Evolutionary conservation across 2,113 vertebrate species (phyloP).

Genomic region (Echinops telfairi): DNA sequence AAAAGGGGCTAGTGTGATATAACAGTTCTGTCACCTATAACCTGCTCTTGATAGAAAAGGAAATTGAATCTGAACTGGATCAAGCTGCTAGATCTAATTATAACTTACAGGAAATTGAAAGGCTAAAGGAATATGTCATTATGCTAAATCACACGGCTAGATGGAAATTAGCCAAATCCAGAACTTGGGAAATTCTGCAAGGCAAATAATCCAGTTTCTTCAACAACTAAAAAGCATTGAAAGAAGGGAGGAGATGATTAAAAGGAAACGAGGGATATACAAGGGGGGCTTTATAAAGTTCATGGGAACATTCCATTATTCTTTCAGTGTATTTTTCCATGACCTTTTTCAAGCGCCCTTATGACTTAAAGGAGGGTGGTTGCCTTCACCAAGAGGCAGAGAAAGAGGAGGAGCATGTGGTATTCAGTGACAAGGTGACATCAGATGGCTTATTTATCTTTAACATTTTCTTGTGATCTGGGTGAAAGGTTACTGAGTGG

Average conservation of each 20-base stretch:
- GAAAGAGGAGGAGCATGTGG: too few species aligned
- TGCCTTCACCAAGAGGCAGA: too few species aligned
- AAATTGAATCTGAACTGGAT: constrained; percentile 11
- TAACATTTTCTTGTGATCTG: too few species aligned
- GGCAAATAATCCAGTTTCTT: neutral
- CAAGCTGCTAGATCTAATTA: neutral
- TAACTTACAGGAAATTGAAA: constrained; percentile 22
- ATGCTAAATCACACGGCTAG: neutral
- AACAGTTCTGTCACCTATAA: neutral
- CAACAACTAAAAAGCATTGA: neutral
- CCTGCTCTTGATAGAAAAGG: neutral
- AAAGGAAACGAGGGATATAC: neutral
- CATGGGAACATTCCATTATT: too few species aligned
- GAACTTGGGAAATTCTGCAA: neutral
- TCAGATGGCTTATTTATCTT: too few species aligned
- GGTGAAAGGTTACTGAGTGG: neutral
- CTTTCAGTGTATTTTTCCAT: too few species aligned
- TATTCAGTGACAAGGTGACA: too few species aligned
- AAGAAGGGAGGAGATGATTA: neutral
- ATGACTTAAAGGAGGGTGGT: too few species aligned
- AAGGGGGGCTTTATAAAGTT: too few species aligned
- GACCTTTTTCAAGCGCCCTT: too few species aligned
- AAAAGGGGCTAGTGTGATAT: neutral
- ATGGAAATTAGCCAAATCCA: neutral
- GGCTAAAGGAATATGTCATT: neutral